These are phyloP conservation scores for Zosterops borbonicus DNA, from an alignment of 2,113 vertebrate genomes.

Conservation along the genomic window DNA sequence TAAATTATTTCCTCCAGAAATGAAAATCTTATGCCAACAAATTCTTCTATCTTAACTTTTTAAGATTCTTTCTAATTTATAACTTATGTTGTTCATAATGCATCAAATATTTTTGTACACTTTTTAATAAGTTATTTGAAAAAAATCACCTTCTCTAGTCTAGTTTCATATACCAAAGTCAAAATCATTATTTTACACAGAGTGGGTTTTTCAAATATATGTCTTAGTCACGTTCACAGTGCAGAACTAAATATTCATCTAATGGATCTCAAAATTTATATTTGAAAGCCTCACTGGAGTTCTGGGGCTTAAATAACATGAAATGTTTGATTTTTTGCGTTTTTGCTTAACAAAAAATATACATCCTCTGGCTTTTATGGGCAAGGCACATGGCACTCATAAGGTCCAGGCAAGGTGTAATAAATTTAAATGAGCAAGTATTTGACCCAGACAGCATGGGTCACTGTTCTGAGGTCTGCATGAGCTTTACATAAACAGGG, in stretches of 20 bases:
- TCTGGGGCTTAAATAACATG: neutral
- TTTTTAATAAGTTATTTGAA: neutral
- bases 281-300: neutral
- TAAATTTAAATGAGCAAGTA: neutral
- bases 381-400: neutral
- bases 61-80: neutral
- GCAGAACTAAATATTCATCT: neutral
- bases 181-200: neutral
- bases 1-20: neutral
- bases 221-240: neutral
- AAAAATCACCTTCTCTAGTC: neutral
- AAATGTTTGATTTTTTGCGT: neutral
- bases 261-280: neutral
- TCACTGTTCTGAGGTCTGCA: neutral
- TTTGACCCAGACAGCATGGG: accelerated
- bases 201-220: neutral
- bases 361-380: neutral
- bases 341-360: neutral
- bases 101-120: neutral
- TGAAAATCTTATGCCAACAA: neutral
- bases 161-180: neutral
- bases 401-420: neutral
- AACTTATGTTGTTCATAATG: neutral
- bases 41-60: neutral
- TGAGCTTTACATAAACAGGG: neutral